Evolutionary conservation across 2,888 invertebrate species (phyloP), one percentile per base, ranked within the genome.

Genomic region (Heteromyza rotundicornis): DNA sequence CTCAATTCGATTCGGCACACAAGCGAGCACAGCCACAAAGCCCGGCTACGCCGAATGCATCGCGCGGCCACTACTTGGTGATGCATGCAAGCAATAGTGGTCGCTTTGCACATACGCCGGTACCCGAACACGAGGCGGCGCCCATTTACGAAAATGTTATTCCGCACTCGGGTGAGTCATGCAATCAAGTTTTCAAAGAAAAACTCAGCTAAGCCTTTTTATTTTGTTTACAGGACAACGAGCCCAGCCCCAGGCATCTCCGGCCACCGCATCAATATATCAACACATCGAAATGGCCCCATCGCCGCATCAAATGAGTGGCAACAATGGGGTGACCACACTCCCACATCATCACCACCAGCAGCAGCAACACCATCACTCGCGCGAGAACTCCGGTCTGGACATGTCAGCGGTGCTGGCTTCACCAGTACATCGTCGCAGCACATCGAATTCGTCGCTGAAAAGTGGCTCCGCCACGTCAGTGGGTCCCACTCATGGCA

Each of bases 1-100:
- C 85, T 49, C 76, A 78, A 35, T 82, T 82, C 57, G 82, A 62
- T 50, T 84, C 67, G 66, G 82, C 66, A 19, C 78, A 79, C 59
- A 88, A 90, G 66, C 91, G 92, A 79, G 93, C 93, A 8, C 92
- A 93, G 77, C 93, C 94, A 0, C 93, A 94, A 83, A 76, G 77
- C 64, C 74, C 77, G n/a, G 77, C 70, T 17, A 76, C 71, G 54
- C 74, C 70, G 59, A 68, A 72, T 16, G 65, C 84, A 77, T 77
- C 85, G 84, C 63, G 75, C 69, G 72, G 84, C 82, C 72, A 87
- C 82, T 80, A 87, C 65, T 69, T 81, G 53, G 69, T 81, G 3
- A 81, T 81, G 81, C 81, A 82, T 59, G 74, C 79, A 2, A 74
- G 76, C 83, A 70, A 86, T 79, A 81, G 82, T 76, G 73, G 74